Percentiles rank a stretch among this genome's conserved stretches.
Conservation (phyloP, 1,140 invertebrate species). For the Propsilocerus akamusi region DNA sequence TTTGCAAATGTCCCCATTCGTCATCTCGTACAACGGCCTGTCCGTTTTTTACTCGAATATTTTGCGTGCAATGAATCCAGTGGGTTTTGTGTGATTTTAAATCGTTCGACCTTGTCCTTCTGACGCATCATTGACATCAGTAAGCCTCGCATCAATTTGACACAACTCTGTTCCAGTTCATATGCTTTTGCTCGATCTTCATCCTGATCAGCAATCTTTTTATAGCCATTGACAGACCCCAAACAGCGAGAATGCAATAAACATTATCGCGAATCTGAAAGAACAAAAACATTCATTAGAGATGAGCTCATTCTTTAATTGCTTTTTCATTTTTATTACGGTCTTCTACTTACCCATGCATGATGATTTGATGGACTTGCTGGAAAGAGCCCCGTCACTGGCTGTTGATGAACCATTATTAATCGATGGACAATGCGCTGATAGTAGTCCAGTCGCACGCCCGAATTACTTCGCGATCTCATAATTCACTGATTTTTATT, state of each 20-base stretch:
- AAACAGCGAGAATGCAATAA: constrained; percentile 91
- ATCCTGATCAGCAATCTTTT: constrained; percentile 96
- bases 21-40: constrained; percentile 80
- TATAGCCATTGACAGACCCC: constrained; percentile 98
- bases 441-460: constrained; percentile 87
- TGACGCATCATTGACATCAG: constrained; percentile 98
- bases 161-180: constrained; percentile 86
- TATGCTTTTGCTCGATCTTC: constrained; percentile 96
- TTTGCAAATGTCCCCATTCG: constrained; percentile 94
- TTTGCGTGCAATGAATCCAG: constrained; percentile 92
- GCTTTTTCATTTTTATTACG: neutral
- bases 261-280: constrained; percentile 80
- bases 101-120: constrained; percentile 91
- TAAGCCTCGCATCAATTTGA: constrained; percentile 70
- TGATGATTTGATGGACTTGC: constrained; percentile 72
- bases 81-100: constrained; percentile 86
- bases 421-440: constrained; percentile 79
- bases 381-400: constrained; percentile 84
- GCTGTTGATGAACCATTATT: constrained; percentile 86
- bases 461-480: constrained; percentile 86
- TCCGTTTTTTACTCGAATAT: constrained; percentile 77
- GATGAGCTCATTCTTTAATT: neutral
- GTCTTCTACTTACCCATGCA: constrained; percentile 47
- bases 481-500: constrained; percentile 30
- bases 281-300: neutral